Evolutionary conservation across 2,797 vertebrate genomes (phyloP).

Genomic region (Caiman crocodilus): DNA sequence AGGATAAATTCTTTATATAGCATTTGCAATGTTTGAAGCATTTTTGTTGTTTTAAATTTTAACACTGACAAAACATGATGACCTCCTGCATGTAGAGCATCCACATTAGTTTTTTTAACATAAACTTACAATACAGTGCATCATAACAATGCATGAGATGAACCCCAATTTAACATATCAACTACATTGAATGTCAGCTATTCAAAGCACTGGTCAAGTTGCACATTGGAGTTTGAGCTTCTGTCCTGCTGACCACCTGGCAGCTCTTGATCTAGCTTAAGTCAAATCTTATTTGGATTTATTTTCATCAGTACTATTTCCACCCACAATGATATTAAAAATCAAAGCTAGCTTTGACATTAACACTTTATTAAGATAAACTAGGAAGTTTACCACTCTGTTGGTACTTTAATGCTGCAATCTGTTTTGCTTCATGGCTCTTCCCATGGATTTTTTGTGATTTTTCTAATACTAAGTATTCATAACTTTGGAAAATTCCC

Average conservation of each 20-base stretch:
- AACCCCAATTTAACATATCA: background rate
- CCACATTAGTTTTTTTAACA: conserved; percentile 21
- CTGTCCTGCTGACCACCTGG: background rate
- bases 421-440: background rate
- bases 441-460: background rate
- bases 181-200: conserved; percentile 1
- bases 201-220: background rate
- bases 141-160: background rate
- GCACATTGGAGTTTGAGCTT: background rate
- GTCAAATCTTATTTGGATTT: background rate
- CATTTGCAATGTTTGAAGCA: background rate
- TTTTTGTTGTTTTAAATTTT: background rate
- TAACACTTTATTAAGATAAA: background rate
- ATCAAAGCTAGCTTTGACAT: background rate
- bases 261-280: background rate
- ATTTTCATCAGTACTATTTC: background rate
- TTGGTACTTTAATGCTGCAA: background rate
- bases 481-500: background rate
- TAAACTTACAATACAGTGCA: background rate
- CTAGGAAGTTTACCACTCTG: background rate
- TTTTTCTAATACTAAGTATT: background rate
- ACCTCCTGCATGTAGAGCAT: background rate
- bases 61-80: background rate
- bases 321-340: background rate
- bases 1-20: too few relatives aligned